Percentiles rank a stretch among this genome's conserved stretches.
Evolutionary conservation across 1,140 invertebrate species (phyloP).

Genomic region (Mya arenaria): DNA sequence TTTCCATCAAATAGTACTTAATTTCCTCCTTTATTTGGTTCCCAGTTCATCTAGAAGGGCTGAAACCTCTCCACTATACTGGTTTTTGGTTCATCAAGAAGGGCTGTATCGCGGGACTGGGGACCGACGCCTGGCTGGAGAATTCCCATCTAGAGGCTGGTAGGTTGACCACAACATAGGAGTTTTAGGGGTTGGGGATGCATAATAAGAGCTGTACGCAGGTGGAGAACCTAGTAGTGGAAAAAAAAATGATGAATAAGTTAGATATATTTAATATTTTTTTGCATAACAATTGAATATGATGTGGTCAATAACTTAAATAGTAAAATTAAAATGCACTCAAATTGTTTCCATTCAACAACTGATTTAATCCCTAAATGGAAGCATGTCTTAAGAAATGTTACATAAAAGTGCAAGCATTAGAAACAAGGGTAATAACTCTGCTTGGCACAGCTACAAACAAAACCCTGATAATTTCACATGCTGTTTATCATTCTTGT

Average conservation of each 20-base stretch:
- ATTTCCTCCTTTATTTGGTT: no score
- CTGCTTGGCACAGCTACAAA: no score
- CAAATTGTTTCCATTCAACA: background rate
- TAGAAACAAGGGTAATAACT: no score
- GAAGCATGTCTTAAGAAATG: background rate
- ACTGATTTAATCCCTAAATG: no score
- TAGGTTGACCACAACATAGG: slow-evolving; percentile 53
- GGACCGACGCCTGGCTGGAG: slow-evolving; percentile 32
- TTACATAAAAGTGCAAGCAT: background rate
- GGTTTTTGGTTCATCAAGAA: slow-evolving; percentile 32
- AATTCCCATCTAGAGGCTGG: slow-evolving; percentile 34
- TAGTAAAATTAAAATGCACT: background rate
- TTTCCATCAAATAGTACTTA: no score
- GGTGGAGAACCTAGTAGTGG: slow-evolving; percentile 22
- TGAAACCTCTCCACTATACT: no score
- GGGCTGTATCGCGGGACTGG: slow-evolving; percentile 44
- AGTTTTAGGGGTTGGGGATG: slow-evolving; percentile 34
- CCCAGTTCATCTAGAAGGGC: no score
- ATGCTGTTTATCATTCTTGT: no score
- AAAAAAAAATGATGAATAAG: background rate
- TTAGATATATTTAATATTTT: background rate
- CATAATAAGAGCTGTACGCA: slow-evolving; percentile 33
- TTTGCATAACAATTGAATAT: background rate
- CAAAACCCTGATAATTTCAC: no score
- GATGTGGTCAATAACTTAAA: background rate